Evolutionary conservation across 1,140 invertebrate species (phyloP), one percentile per base, ranked within the genome.

Genomic region (Chironomus striatipennis): DNA sequence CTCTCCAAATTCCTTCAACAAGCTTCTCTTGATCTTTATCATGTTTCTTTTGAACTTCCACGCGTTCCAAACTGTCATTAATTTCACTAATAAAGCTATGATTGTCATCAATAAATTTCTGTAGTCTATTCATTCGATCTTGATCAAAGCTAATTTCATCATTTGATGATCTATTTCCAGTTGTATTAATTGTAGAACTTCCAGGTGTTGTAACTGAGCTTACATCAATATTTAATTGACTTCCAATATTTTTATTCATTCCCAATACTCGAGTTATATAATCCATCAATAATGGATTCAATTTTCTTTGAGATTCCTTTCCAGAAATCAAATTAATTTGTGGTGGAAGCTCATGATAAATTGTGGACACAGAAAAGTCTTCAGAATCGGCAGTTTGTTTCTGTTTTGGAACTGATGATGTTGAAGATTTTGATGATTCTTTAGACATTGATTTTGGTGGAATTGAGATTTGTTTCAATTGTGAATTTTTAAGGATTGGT

Each of bases 211-310:
- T 9, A 24, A 81, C 75, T 2, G 79, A 78, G 0, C 80, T 79
- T 3, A 47, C 42, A 73, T 78, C 78, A 0, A 79, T 77, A 8
- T 75, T 74, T 9, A 82, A 73, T 0, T 78, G 75, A 4, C 78
- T 75, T 7, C 82, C 42, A 7, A 76, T 77, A 10, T 74, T 74
- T 6, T 76, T 75, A 0, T 76, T 78, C 81, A 82, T 81, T 15
- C 75, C 75, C n/a, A 82, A 67, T 21, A 82, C 74, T 7, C 80
- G 79, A 10, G 81, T 77, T 1, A 82, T 77, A 75, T 82, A 82
- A 1, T 81, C 77, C 1, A 77, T 77, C 4, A 74, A 47, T 4
- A 18, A 15, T 10, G 73, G 18, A 47, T 70, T 70, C 7, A 70
- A 20, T 20, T 70, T 17, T 6, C 24, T 34, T 34, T 20, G 6